Conservation (phyloP, 2,888 invertebrate species). For the Drosophila macrospina region DNA sequence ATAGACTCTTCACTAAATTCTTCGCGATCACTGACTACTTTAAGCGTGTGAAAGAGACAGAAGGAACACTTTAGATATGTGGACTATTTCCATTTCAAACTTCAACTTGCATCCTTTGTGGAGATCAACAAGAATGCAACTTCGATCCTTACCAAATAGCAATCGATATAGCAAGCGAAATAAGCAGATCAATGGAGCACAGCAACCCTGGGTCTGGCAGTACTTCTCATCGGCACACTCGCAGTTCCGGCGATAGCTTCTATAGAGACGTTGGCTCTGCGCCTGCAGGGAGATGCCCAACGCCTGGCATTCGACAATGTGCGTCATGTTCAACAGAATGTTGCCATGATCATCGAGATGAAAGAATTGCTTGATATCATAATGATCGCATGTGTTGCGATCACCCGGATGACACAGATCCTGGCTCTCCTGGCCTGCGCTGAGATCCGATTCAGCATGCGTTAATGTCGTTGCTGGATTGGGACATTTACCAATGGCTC, state of each 20-base stretch:
- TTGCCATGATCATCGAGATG: slow-evolving; percentile 85
- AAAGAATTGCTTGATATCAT: slow-evolving; percentile 84
- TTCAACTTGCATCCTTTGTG: too few relatives aligned
- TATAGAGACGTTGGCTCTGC: slow-evolving; percentile 72
- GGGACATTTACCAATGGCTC: slow-evolving; percentile 82
- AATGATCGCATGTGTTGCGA: slow-evolving; percentile 80
- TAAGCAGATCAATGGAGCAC: slow-evolving; percentile 68
- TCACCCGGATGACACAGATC: slow-evolving; percentile 68
- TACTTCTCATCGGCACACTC: slow-evolving; percentile 76
- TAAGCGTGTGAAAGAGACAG: too few relatives aligned
- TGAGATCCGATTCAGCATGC: slow-evolving; percentile 2
- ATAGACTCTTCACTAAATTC: too few relatives aligned
- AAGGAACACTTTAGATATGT: too few relatives aligned
- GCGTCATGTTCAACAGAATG: slow-evolving; percentile 82
- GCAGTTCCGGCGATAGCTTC: slow-evolving; percentile 71
- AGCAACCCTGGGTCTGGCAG: slow-evolving; percentile 54
- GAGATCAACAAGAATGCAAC: too few relatives aligned
- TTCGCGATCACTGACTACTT: too few relatives aligned
- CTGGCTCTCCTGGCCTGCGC: not conserved
- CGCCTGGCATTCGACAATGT: slow-evolving; percentile 82
- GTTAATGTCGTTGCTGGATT: slow-evolving; percentile 27
- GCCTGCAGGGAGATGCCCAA: slow-evolving; percentile 69
- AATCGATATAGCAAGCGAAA: slow-evolving; percentile 70
- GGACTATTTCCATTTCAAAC: too few relatives aligned
- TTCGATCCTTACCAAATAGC: slow-evolving; percentile 76